Evolutionary conservation across 2,797 vertebrate species (phyloP).

Genomic region (Falco naumanni): DNA sequence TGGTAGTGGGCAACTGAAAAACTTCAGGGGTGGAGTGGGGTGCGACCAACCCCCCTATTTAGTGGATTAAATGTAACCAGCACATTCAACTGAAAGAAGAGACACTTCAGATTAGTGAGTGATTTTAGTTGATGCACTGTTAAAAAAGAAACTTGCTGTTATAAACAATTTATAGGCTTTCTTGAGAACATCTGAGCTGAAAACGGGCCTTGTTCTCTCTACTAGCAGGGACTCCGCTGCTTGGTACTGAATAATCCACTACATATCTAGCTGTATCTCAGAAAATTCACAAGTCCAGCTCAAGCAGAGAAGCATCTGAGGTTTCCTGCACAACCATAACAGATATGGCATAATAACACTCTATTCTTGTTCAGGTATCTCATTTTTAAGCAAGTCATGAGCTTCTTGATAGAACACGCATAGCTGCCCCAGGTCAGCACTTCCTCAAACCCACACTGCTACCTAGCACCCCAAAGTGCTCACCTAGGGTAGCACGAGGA

Average conservation of each 20-base stretch:
- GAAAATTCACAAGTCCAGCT: not conserved
- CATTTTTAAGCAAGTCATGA: not conserved
- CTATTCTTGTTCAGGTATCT: not conserved
- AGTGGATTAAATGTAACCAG: not conserved
- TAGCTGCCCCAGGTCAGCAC: not conserved
- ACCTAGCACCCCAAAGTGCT: not conserved
- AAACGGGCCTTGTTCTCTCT: not conserved
- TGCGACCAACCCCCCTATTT: not conserved
- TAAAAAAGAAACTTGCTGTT: not conserved
- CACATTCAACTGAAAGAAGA: not conserved
- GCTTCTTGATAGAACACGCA: not conserved
- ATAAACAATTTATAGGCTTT: not conserved
- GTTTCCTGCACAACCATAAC: not conserved
- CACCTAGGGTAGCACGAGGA: fast-evolving
- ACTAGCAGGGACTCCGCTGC: not conserved
- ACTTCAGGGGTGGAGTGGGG: fast-evolving
- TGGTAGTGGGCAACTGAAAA: not conserved
- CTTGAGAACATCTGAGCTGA: not conserved
- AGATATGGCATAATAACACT: not conserved
- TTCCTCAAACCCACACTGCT: not conserved
- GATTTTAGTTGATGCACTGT: not conserved
- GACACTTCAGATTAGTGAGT: not conserved
- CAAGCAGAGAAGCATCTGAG: not conserved
- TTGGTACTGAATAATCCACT: not conserved
- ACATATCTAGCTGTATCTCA: not conserved